A percentile compares a stretch with the other conserved stretches of the same genome.
These are phyloP conservation scores for Bombylius discolor DNA, from an alignment of 2,888 invertebrate species.

Conservation along the genomic window DNA sequence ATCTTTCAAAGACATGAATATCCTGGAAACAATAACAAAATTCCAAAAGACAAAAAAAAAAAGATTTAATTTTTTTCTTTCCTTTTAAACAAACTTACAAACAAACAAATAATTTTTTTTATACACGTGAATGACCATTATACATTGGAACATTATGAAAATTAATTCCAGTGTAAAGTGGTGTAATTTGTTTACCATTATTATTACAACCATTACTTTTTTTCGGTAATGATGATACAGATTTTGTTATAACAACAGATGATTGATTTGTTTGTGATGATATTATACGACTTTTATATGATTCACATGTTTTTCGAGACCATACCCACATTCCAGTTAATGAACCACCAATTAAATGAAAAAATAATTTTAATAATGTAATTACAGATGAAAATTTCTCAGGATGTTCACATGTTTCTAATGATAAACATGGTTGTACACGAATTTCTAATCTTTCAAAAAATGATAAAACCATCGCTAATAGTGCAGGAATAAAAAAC, in stretches of 20 bases:
- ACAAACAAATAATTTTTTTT: constrained; percentile 18
- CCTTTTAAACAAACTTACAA: no score
- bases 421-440: constrained; percentile 26
- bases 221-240: constrained; percentile 25
- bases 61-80: no score
- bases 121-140: constrained; percentile 27
- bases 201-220: constrained; percentile 19
- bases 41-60: no score
- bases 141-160: constrained; percentile 35
- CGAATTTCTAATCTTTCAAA: constrained; percentile 27
- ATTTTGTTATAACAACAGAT: constrained; percentile 15
- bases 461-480: constrained; percentile 26
- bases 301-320: constrained; percentile 36
- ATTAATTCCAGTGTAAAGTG: constrained; percentile 34
- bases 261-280: constrained; percentile 20
- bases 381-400: constrained; percentile 24
- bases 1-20: no score
- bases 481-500: constrained; percentile 30
- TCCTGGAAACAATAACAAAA: no score
- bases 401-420: constrained; percentile 26
- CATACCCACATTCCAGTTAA: constrained; percentile 37
- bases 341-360: constrained; percentile 31
- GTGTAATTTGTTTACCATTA: constrained; percentile 20
- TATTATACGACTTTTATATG: constrained; percentile 27
- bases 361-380: constrained; percentile 27